These are phyloP conservation scores for Clistopyga incitator DNA, from an alignment of 2,888 invertebrate genomes.

Conservation along the genomic window DNA sequence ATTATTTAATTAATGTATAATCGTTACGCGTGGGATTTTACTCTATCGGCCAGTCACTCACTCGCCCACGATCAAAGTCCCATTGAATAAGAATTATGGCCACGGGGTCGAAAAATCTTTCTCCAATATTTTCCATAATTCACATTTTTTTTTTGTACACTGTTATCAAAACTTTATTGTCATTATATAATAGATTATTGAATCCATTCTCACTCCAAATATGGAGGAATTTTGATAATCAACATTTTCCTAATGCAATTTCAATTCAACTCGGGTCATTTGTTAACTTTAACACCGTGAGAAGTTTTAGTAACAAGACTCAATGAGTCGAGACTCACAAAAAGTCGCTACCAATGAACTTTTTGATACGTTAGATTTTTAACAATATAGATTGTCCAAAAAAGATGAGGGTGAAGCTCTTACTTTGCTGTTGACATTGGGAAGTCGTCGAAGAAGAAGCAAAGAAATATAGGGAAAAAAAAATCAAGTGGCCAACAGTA, in stretches of 20 bases:
- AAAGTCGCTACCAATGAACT: too few species aligned
- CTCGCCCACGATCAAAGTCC: neutral
- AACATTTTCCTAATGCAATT: too few species aligned
- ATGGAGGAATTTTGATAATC: too few species aligned
- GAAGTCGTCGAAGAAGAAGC: constrained; percentile 51
- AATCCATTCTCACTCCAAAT: too few species aligned
- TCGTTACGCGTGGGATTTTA: constrained; percentile 77
- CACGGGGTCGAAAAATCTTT: neutral
- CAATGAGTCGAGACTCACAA: too few species aligned
- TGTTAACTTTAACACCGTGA: too few species aligned
- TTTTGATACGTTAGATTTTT: too few species aligned
- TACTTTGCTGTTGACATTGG: constrained; percentile 40
- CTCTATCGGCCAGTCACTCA: constrained; percentile 35
- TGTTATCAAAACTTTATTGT: too few species aligned
- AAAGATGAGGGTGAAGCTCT: constrained; percentile 48
- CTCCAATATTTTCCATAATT: neutral
- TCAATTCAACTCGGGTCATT: too few species aligned
- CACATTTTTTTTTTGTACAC: neutral
- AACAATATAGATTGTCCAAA: neutral
- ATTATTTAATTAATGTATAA: constrained; percentile 83
- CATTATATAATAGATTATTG: too few species aligned
- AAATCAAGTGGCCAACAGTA: constrained; percentile 48
- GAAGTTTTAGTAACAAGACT: too few species aligned
- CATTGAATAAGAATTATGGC: neutral
- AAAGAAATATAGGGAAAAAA: constrained; percentile 63